These are phyloP conservation scores for Centropus unirufus DNA, from an alignment of 2,113 vertebrate species.

Conservation along the genomic window DNA sequence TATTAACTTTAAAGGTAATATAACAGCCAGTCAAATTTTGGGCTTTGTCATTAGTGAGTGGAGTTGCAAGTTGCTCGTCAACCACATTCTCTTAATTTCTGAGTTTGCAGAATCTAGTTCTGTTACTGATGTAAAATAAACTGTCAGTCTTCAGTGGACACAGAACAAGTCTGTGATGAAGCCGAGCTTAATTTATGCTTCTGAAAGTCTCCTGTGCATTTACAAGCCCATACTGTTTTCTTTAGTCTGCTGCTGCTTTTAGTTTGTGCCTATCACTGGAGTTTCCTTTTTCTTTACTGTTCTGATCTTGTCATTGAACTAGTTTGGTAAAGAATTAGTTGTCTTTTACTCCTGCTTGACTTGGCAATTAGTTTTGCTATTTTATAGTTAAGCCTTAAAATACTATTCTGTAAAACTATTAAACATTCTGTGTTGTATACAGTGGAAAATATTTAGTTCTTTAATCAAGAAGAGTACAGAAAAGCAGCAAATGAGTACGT, in stretches of 20 bases:
- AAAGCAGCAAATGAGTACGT: background rate
- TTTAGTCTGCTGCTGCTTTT: background rate
- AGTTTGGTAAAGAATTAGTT: background rate
- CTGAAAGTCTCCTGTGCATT: background rate
- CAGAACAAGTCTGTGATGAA: background rate
- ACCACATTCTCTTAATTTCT: too few species aligned
- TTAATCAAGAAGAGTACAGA: background rate
- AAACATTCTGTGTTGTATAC: background rate
- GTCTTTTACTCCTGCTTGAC: background rate
- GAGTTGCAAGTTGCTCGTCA: too few species aligned
- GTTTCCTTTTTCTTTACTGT: background rate
- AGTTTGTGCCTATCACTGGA: background rate
- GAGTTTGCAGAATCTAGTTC: background rate
- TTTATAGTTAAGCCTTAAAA: background rate
- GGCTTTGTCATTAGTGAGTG: too few species aligned
- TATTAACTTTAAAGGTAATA: background rate
- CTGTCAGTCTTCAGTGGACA: background rate
- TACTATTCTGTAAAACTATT: background rate
- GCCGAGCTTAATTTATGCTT: background rate
- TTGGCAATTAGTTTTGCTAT: background rate
- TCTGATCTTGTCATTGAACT: background rate
- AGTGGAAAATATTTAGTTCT: background rate
- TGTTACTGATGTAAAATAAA: background rate
- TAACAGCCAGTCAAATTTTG: background rate
- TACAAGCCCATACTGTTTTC: background rate